A percentile compares a stretch with the other conserved stretches of the same genome.
These are phyloP conservation scores for Uropetala carovei DNA, from an alignment of 2,888 invertebrate genomes.

Conservation along the genomic window DNA sequence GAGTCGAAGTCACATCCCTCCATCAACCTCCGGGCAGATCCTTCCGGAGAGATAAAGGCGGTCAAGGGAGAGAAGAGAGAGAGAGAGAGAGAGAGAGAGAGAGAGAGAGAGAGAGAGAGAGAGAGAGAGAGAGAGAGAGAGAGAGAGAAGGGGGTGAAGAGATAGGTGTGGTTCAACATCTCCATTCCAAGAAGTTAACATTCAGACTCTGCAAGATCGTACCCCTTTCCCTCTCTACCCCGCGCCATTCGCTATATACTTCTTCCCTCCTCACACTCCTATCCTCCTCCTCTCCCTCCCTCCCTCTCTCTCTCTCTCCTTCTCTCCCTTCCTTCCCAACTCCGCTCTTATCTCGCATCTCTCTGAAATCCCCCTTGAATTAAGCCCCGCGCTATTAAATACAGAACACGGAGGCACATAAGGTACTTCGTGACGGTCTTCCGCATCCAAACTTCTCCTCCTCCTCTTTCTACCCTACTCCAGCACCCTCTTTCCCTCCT, in stretches of 20 bases:
- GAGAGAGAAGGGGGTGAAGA: neutral
- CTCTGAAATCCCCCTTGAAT: constrained; percentile 35
- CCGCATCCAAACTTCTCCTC: neutral
- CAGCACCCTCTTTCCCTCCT: neutral
- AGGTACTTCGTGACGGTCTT: neutral
- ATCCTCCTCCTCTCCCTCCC: neutral
- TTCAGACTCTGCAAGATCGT: constrained; percentile 33
- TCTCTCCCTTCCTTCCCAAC: neutral
- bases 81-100: neutral
- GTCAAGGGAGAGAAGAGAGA: neutral
- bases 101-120: neutral
- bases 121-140: neutral
- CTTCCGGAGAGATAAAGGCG: constrained; percentile 36
- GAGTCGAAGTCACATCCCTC: constrained; percentile 47
- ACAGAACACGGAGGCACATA: neutral
- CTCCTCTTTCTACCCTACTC: constrained; percentile 16
- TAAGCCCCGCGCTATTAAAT: constrained; percentile 1
- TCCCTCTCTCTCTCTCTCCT: neutral
- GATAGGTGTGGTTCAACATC: constrained; percentile 41
- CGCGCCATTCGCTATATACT: neutral
- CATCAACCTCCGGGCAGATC: constrained; percentile 26
- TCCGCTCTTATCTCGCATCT: neutral
- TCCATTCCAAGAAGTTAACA: constrained; percentile 57
- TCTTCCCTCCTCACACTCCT: neutral
- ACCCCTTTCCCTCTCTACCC: neutral